phyloP scores from a whole-genome alignment of 2,797 vertebrate genomes.

The Onychomys arenicola region DNA sequence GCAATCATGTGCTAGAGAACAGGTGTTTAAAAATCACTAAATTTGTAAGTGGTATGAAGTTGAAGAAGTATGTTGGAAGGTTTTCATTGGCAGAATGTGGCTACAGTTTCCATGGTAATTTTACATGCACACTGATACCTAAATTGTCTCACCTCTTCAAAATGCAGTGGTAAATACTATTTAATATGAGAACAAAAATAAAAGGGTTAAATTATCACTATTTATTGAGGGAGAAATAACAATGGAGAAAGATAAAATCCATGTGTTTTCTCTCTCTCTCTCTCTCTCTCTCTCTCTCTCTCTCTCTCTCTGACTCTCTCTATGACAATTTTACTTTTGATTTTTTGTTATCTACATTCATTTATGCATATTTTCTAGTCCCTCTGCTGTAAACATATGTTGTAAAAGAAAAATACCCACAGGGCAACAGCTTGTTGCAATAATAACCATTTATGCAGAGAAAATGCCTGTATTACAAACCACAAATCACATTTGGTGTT shows the following conservation, averaged over 20 bases:
- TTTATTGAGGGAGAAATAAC: slow-evolving; percentile 61
- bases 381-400: slow-evolving; percentile 77
- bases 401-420: slow-evolving; percentile 72
- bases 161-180: slow-evolving; percentile 62
- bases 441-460: slow-evolving; percentile 59
- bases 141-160: slow-evolving; percentile 71
- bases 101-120: slow-evolving; percentile 82
- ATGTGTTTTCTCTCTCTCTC: neutral
- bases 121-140: slow-evolving; percentile 55
- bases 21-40: slow-evolving; percentile 82
- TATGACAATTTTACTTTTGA: slow-evolving; percentile 58
- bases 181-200: slow-evolving; percentile 69
- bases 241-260: slow-evolving; percentile 33
- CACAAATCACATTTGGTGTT: slow-evolving; percentile 53
- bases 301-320: neutral
- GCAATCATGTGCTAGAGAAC: slow-evolving; percentile 79
- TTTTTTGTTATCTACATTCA: slow-evolving; percentile 62
- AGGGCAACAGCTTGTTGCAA: slow-evolving; percentile 63
- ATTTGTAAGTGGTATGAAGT: slow-evolving; percentile 77
- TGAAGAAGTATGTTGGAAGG: slow-evolving; percentile 69
- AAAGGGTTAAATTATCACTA: slow-evolving; percentile 73
- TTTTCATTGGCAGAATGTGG: slow-evolving; percentile 71
- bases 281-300: neutral
- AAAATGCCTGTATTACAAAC: slow-evolving; percentile 55
- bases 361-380: slow-evolving; percentile 61